A percentile compares a stretch with the other conserved stretches of the same genome.
phyloP scores from a whole-genome alignment of 2,113 vertebrate species.

The Naja naja region DNA sequence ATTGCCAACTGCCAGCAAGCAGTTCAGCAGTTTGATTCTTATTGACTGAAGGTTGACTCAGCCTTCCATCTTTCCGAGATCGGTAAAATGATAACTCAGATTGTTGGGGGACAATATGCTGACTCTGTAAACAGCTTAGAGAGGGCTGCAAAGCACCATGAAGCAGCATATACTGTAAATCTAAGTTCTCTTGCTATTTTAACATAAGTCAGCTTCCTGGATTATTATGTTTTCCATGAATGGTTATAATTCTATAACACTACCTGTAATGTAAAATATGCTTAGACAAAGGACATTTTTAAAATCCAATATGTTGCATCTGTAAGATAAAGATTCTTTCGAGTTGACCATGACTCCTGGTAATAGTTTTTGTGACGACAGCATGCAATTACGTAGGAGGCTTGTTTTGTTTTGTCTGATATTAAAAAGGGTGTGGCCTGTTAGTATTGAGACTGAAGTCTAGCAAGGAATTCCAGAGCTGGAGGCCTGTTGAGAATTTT shows the following conservation, averaged over 20 bases:
- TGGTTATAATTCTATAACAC: neutral
- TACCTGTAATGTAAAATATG: neutral
- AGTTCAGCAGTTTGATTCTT: too few relatives aligned
- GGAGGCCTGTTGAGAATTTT: neutral
- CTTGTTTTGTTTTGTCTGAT: neutral
- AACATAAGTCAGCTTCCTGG: neutral
- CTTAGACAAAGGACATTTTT: neutral
- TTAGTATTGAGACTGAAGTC: neutral
- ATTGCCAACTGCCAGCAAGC: too few relatives aligned
- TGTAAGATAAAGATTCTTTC: neutral
- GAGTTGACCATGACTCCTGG: neutral
- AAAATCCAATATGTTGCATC: neutral
- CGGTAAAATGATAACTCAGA: too few relatives aligned
- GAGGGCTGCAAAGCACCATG: too few relatives aligned
- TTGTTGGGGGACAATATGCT: too few relatives aligned
- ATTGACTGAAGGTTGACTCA: too few relatives aligned
- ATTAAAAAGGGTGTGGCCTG: neutral
- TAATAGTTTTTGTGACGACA: neutral
- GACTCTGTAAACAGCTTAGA: too few relatives aligned
- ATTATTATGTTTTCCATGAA: neutral
- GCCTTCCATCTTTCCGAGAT: too few relatives aligned
- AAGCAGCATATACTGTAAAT: too few relatives aligned
- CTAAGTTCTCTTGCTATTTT: too few relatives aligned
- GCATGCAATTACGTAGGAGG: neutral
- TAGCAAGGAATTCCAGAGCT: neutral